Evolutionary conservation across 2,113 vertebrate species (phyloP), one percentile per base, ranked within the genome.

Genomic region (Callipepla squamata): DNA sequence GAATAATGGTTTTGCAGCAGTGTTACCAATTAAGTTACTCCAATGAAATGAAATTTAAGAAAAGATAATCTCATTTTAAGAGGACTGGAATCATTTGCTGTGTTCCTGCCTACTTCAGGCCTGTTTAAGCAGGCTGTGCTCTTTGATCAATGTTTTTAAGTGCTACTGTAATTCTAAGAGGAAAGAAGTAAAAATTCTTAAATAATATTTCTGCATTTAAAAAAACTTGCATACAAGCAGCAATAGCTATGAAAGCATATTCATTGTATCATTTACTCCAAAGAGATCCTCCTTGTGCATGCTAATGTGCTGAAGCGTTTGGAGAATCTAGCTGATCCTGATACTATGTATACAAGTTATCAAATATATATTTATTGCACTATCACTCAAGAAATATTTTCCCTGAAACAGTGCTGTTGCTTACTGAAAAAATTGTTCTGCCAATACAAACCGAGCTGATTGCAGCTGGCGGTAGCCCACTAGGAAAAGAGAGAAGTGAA

Each of bases 331-430:
- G 74, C 50, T 93, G 75, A 74, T 65, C 50, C 80, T 1, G 0
- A 30, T 94, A 44, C 26, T 76, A 59, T 74, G 22, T 63, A 59
- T 83, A 13, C 32, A 45, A 38, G 30, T 16, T 76, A 48, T 87
- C 57, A 72, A 32, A 48, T 36, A 6, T 82, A 30, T 45, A 63
- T 83, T 92, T 94, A 83, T 80, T 92, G 21, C 76, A 50, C 32
- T 92, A 40, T 75, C 73, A 53, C 53, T 75, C 53, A 26, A 75
- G 76, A 85, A 93, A 63, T 85, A 28, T 80, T 87, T 91, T 74
- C 34, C 61, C 76, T 74, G 55, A 89, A 85, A 92, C 59, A 90
- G 32, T 82, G 51, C 48, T 79, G 7, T 88, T 80, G 34, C 34
- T 17, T 59, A 32, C 82, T 82, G 65, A 59, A 83, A 85, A 89